phyloP scores from a whole-genome alignment of 2,113 vertebrate genomes.

The Enhydra lutris region DNA sequence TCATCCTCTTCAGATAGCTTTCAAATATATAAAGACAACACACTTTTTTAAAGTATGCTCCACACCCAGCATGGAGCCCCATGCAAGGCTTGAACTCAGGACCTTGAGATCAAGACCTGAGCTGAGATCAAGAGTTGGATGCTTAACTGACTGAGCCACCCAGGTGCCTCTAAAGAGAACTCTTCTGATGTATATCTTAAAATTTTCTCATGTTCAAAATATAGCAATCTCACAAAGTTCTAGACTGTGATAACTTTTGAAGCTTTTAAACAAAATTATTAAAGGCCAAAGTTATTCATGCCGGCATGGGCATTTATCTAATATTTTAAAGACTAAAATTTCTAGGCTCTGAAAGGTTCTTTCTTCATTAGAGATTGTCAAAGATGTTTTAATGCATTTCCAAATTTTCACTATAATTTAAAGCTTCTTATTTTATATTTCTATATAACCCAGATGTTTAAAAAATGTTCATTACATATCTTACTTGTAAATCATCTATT shows the following conservation, averaged over 20 bases:
- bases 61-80: neutral
- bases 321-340: constrained; percentile 30
- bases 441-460: neutral
- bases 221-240: neutral
- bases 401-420: constrained; percentile 17
- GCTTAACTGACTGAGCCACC: neutral
- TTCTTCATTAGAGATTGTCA: neutral
- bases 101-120: neutral
- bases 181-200: neutral
- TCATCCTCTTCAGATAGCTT: neutral
- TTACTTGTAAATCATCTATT: neutral
- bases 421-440: neutral
- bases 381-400: constrained; percentile 13
- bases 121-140: neutral
- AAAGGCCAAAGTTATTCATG: neutral
- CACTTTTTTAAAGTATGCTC: neutral
- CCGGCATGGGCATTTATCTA: neutral
- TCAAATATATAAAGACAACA: neutral
- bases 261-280: constrained; percentile 3
- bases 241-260: neutral
- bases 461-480: neutral
- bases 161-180: neutral
- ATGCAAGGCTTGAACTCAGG: neutral
- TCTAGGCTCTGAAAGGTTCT: neutral
- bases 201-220: constrained; percentile 10